Conservation (phyloP, 1,140 invertebrate species). For the Steinernema feltiae region DNA sequence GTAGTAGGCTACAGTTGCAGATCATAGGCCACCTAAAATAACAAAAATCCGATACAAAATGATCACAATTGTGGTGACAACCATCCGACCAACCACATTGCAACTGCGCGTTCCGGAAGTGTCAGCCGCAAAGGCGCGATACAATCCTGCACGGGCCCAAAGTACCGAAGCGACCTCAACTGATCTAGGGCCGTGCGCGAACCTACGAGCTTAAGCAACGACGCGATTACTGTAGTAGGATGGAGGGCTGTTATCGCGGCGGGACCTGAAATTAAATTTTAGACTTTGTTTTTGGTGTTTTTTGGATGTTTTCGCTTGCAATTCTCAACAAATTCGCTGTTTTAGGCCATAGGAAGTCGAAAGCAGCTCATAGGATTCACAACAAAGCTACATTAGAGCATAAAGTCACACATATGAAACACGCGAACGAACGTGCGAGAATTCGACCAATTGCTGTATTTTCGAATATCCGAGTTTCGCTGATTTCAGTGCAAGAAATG, state of each 20-base stretch:
- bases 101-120: too few relatives aligned
- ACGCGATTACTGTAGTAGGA: background rate
- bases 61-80: too few relatives aligned
- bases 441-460: background rate
- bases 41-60: too few relatives aligned
- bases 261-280: background rate
- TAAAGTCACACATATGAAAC: too few relatives aligned
- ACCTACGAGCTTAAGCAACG: conserved; percentile 3
- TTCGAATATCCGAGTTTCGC: background rate
- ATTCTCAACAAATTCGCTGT: too few relatives aligned
- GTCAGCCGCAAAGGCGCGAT: background rate
- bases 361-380: too few relatives aligned
- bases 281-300: background rate
- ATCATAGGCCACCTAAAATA: too few relatives aligned
- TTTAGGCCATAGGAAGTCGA: too few relatives aligned
- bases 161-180: background rate
- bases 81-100: too few relatives aligned
- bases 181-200: conserved; percentile 10
- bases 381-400: too few relatives aligned
- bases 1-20: too few relatives aligned
- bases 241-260: background rate
- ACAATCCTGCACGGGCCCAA: background rate
- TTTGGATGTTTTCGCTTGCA: background rate
- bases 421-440: background rate
- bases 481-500: background rate